Conservation (phyloP, 2,113 vertebrate genomes). For the Bucco capensis region DNA sequence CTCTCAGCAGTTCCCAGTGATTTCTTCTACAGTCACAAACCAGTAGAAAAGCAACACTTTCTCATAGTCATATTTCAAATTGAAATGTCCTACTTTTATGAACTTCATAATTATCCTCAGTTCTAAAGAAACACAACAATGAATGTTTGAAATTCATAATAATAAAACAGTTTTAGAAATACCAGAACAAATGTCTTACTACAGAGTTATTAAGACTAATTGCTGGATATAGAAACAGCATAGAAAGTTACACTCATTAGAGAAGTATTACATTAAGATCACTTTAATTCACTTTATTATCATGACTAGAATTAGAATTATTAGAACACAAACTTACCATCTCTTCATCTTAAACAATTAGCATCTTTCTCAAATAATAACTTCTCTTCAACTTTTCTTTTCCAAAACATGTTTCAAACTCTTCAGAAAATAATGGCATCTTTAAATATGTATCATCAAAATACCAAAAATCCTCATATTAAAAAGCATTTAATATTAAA, state of each 20-base stretch:
- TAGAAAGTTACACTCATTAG: background rate
- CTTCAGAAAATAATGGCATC: background rate
- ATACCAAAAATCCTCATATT: background rate
- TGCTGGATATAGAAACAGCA: background rate
- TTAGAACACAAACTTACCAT: background rate
- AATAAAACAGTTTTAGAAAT: background rate
- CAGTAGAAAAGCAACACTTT: background rate
- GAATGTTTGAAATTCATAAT: background rate
- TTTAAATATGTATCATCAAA: background rate
- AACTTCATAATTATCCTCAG: background rate
- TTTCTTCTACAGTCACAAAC: background rate
- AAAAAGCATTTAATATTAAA: background rate
- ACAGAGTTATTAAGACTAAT: background rate
- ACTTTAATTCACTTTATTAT: background rate
- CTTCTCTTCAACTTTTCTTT: background rate
- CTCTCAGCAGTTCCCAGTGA: background rate
- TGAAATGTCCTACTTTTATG: background rate
- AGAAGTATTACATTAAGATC: background rate
- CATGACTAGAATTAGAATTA: background rate
- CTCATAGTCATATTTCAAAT: background rate
- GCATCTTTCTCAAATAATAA: background rate
- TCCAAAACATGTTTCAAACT: background rate
- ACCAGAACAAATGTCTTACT: background rate
- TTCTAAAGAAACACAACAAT: background rate
- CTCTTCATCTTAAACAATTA: constrained; percentile 5